Conservation (phyloP, 2,797 vertebrate genomes). For the Clarias platycephalus region DNA sequence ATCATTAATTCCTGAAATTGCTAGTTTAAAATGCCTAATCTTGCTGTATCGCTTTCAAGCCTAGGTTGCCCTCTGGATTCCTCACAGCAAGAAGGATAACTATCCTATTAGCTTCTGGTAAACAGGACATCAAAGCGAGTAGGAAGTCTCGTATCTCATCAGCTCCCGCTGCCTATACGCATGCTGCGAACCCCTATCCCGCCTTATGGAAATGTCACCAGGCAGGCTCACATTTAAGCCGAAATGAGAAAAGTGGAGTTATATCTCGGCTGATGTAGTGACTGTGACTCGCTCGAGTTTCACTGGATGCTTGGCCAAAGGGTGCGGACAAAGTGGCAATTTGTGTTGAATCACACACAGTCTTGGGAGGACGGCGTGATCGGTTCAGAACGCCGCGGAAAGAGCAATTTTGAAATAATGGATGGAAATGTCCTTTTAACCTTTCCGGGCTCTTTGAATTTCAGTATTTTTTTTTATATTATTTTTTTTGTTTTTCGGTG, state of each 20-base stretch:
- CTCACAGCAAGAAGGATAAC: conserved; percentile 39
- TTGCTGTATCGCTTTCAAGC: conserved; percentile 12
- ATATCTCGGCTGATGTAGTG: conserved; percentile 38
- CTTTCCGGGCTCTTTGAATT: conserved; percentile 23
- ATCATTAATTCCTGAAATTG: conserved; percentile 26
- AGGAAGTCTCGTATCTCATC: conserved; percentile 44
- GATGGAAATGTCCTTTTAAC: conserved; percentile 35
- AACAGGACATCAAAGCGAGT: conserved; percentile 50
- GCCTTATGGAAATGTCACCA: conserved; percentile 50
- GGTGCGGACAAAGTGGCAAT: conserved; percentile 24
- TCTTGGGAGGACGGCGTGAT: neutral
- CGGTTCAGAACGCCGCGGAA: neutral
- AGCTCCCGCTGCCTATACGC: conserved; percentile 50
- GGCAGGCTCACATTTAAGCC: conserved; percentile 40
- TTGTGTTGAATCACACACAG: conserved; percentile 13
- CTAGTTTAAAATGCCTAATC: neutral
- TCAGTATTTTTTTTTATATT: neutral
- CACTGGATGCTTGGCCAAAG: conserved; percentile 2
- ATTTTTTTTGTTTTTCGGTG: neutral
- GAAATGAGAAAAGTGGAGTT: conserved; percentile 40
- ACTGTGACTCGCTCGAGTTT: conserved; percentile 16
- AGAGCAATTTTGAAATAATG: conserved; percentile 32
- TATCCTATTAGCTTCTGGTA: conserved; percentile 55
- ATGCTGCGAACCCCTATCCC: conserved; percentile 20
- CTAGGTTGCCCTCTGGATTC: conserved; percentile 39